A percentile compares a stretch with the other conserved stretches of the same genome.
These are phyloP conservation scores for Dicyema japonicum DNA, from an alignment of 1,140 invertebrate species.

Conservation along the genomic window DNA sequence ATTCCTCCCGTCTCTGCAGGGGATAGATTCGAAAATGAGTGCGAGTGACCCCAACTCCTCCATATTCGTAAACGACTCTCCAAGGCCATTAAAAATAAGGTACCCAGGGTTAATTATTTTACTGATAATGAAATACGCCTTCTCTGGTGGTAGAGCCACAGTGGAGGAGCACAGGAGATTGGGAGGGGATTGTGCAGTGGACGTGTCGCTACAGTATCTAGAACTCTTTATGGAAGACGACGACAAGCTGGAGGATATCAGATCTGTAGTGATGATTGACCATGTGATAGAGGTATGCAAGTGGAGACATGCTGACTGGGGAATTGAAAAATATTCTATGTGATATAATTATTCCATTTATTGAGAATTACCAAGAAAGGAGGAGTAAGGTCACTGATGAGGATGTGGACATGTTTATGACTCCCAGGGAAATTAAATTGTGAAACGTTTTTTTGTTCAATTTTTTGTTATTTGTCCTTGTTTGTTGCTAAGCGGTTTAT, in stretches of 20 bases:
- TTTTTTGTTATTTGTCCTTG: too few relatives aligned
- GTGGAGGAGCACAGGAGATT: conserved; percentile 54
- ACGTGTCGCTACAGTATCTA: conserved; percentile 76
- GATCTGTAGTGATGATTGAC: conserved; percentile 23
- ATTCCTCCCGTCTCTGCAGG: conserved; percentile 79
- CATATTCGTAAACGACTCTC: conserved; percentile 65
- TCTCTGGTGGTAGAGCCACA: conserved; percentile 67
- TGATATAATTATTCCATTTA: conserved; percentile 33
- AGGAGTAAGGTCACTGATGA: conserved; percentile 51
- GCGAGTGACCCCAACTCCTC: conserved; percentile 67
- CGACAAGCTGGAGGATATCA: conserved; percentile 42
- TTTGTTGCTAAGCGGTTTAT: too few relatives aligned
- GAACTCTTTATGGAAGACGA: conserved; percentile 82
- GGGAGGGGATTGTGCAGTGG: conserved; percentile 74
- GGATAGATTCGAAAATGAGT: conserved; percentile 86
- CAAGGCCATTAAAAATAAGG: conserved; percentile 89
- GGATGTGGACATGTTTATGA: conserved; percentile 44
- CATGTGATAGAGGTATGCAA: conserved; percentile 36
- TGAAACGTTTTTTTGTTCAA: too few relatives aligned
- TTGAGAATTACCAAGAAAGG: conserved; percentile 43
- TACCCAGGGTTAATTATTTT: conserved; percentile 6
- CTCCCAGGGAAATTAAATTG: conserved; percentile 38
- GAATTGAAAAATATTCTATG: conserved; percentile 71
- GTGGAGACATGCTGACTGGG: conserved; percentile 57
- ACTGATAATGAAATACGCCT: conserved; percentile 51